These are phyloP conservation scores for Drosophila albomicans DNA, from an alignment of 1,140 invertebrate species.

Conservation along the genomic window DNA sequence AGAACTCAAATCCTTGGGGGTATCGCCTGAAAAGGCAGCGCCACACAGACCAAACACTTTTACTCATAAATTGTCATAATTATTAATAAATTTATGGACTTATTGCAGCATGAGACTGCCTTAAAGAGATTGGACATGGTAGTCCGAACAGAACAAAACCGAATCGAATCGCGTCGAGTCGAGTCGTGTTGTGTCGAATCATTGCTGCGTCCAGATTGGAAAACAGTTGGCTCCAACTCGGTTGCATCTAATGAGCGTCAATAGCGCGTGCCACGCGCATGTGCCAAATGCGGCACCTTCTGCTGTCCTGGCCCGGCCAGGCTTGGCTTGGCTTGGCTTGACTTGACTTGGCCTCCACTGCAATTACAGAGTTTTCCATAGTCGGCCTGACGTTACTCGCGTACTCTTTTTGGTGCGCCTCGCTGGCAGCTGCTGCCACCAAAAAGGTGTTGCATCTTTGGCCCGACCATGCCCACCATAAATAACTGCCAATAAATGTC, in stretches of 20 bases:
- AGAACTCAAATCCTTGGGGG: constrained; percentile 37
- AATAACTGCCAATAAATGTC: constrained; percentile 82
- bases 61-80: constrained; percentile 82
- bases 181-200: not conserved
- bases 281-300: constrained; percentile 75
- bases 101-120: constrained; percentile 49
- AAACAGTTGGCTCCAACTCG: constrained; percentile 18
- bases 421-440: constrained; percentile 55
- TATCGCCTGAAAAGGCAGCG: constrained; percentile 33
- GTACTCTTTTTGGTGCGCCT: constrained; percentile 33
- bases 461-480: constrained; percentile 61
- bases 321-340: constrained; percentile 32
- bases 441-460: constrained; percentile 63
- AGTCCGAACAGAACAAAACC: not conserved
- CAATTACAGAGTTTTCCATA: constrained; percentile 51
- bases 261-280: constrained; percentile 67
- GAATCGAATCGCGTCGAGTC: not conserved
- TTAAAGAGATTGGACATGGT: constrained; percentile 29
- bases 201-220: constrained; percentile 12
- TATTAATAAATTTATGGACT: constrained; percentile 75
- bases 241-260: constrained; percentile 69
- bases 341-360: constrained; percentile 46
- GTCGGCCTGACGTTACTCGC: constrained; percentile 26
- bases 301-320: constrained; percentile 6
- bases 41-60: constrained; percentile 59